A percentile compares a stretch with the other conserved stretches of the same genome.
phyloP scores from a whole-genome alignment of 2,113 vertebrate species.

The Casuarius casuarius region DNA sequence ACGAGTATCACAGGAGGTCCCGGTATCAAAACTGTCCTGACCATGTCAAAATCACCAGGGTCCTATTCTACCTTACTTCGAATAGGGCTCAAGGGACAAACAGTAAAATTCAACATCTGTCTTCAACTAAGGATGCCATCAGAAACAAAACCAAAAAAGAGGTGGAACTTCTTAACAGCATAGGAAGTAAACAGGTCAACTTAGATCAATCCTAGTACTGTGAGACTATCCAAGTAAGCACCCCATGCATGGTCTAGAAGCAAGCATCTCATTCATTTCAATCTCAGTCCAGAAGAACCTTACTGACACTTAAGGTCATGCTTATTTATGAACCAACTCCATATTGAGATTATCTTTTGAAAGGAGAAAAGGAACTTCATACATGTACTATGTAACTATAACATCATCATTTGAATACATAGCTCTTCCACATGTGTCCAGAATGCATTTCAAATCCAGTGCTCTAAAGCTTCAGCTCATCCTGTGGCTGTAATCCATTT shows the following conservation, averaged over 20 bases:
- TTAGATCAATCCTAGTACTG: not conserved
- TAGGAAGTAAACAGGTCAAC: not conserved
- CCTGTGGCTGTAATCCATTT: not conserved
- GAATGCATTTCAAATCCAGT: not conserved
- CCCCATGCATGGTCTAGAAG: not conserved
- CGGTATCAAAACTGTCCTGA: not conserved
- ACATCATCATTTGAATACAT: not conserved
- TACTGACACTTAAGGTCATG: too few relatives aligned
- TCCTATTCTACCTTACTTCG: not conserved
- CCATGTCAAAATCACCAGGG: not conserved
- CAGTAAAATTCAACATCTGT: not conserved
- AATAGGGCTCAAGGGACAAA: not conserved
- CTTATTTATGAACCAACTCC: too few relatives aligned
- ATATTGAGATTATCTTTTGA: not conserved
- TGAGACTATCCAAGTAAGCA: not conserved
- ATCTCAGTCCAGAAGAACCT: not conserved
- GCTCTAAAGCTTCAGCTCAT: not conserved
- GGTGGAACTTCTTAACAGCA: not conserved
- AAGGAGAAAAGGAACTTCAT: not conserved
- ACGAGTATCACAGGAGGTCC: not conserved
- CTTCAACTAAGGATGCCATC: not conserved
- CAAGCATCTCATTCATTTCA: not conserved
- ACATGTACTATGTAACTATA: not conserved
- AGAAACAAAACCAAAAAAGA: not conserved
- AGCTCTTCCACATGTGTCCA: not conserved